Evolutionary conservation across 2,113 vertebrate genomes (phyloP).

Genomic region (Mustelus asterias): DNA sequence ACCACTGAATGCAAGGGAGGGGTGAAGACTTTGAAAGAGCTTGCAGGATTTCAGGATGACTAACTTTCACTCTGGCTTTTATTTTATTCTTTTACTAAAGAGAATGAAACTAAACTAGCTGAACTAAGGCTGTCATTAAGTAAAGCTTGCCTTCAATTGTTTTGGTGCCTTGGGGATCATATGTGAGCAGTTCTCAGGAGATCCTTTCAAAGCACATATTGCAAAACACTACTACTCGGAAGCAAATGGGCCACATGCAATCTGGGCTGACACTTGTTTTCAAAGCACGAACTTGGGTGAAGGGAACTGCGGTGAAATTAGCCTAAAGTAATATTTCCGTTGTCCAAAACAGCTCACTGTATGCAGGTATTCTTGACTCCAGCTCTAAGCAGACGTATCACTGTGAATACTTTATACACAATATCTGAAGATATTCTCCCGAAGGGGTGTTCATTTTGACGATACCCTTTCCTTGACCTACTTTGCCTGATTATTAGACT

Average conservation of each 20-base stretch:
- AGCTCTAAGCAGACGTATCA: background rate
- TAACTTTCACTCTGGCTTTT: background rate
- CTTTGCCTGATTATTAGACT: slow-evolving; percentile 22
- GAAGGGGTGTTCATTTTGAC: background rate
- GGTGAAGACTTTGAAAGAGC: background rate
- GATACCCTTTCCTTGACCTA: slow-evolving; percentile 31
- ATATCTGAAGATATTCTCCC: slow-evolving; percentile 21
- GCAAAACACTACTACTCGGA: background rate
- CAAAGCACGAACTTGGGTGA: background rate
- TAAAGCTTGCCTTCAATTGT: background rate
- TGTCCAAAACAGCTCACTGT: background rate
- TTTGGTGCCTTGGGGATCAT: background rate
- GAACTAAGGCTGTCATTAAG: slow-evolving; percentile 5
- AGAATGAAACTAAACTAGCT: background rate
- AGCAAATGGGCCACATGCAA: background rate
- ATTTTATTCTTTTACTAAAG: background rate
- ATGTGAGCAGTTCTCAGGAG: background rate
- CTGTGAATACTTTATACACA: background rate
- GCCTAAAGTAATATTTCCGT: background rate
- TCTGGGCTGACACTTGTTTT: background rate
- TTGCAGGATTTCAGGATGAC: background rate
- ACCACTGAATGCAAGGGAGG: too few relatives aligned
- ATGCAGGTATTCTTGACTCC: background rate
- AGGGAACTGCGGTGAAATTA: background rate
- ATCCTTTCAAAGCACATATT: background rate